Evolutionary conservation across 2,888 invertebrate species (phyloP).

Genomic region (Protophormia terraenovae): DNA sequence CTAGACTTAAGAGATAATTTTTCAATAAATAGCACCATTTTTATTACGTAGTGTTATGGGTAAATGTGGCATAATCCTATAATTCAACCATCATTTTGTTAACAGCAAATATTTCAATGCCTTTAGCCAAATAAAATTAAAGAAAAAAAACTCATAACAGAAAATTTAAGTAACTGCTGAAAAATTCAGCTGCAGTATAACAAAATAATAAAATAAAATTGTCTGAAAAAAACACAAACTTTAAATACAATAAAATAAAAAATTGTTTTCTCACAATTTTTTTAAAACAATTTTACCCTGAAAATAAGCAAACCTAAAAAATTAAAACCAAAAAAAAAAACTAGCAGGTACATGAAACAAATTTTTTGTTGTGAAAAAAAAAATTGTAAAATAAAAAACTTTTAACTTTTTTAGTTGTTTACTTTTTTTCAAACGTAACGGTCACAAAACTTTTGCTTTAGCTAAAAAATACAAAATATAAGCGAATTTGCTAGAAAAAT

Average conservation of each 20-base stretch:
- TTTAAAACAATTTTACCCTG: background rate
- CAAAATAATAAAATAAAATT: constrained; percentile 35
- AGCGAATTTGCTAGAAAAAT: background rate
- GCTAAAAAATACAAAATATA: background rate
- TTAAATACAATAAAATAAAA: constrained; percentile 34
- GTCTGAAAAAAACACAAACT: constrained; percentile 15
- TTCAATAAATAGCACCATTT: too few relatives aligned
- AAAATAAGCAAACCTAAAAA: background rate
- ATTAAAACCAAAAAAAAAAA: background rate
- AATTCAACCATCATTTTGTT: background rate
- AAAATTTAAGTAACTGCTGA: constrained; percentile 12
- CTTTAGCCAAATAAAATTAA: constrained; percentile 29
- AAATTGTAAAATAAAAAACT: constrained; percentile 35
- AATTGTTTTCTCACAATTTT: constrained; percentile 23
- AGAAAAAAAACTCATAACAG: constrained; percentile 40
- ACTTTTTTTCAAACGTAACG: constrained; percentile 26
- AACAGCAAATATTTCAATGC: constrained; percentile 21
- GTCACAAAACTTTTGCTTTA: constrained; percentile 14
- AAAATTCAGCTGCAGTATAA: constrained; percentile 30
- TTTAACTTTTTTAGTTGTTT: constrained; percentile 26
- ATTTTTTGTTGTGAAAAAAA: constrained; percentile 23
- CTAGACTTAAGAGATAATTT: too few relatives aligned
- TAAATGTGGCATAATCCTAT: background rate
- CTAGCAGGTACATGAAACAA: constrained; percentile 26
- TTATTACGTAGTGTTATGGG: too few relatives aligned